A percentile compares a stretch with the other conserved stretches of the same genome.
Evolutionary conservation across 1,140 invertebrate genomes (phyloP).

Genomic region (Tetragnatha versicolor): DNA sequence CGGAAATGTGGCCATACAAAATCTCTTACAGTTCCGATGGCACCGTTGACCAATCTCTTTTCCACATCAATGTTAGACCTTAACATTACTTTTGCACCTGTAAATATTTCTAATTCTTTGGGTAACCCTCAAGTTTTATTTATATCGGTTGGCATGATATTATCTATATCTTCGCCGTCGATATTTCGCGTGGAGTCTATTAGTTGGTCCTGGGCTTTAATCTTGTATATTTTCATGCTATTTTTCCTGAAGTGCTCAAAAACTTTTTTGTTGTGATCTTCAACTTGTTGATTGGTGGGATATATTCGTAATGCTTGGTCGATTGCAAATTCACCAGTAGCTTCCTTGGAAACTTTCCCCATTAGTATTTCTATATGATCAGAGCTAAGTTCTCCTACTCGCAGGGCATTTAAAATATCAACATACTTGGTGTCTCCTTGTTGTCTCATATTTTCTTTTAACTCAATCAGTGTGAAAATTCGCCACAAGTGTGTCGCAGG

Average conservation of each 20-base stretch:
- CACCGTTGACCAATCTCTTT: slow-evolving; percentile 62
- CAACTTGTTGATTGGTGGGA: slow-evolving; percentile 43
- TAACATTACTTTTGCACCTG: slow-evolving; percentile 59
- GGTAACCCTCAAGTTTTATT: slow-evolving; percentile 54
- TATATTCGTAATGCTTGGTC: slow-evolving; percentile 53
- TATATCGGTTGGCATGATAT: slow-evolving; percentile 30
- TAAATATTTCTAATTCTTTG: slow-evolving; percentile 42
- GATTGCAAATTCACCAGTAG: slow-evolving; percentile 25
- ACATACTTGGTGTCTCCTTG: slow-evolving; percentile 44
- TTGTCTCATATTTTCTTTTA: slow-evolving; percentile 62
- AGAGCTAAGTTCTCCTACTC: slow-evolving; percentile 56
- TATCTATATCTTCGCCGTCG: slow-evolving; percentile 29
- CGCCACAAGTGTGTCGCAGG: slow-evolving; percentile 62
- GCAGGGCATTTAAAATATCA: slow-evolving; percentile 54
- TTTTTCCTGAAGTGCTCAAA: slow-evolving; percentile 36
- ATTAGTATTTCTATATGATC: no score
- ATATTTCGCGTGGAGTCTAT: slow-evolving; percentile 31
- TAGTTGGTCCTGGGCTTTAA: slow-evolving; percentile 39
- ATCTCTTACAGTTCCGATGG: slow-evolving; percentile 59
- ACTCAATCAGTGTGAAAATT: slow-evolving; percentile 60
- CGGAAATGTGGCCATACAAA: slow-evolving; percentile 60
- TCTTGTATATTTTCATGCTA: slow-evolving; percentile 30
- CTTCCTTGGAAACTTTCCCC: no score
- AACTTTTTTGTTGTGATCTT: slow-evolving; percentile 44
- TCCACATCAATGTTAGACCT: slow-evolving; percentile 61